Conservation (phyloP, 2,113 vertebrate species). For the Tenebrosternarchus preto region DNA sequence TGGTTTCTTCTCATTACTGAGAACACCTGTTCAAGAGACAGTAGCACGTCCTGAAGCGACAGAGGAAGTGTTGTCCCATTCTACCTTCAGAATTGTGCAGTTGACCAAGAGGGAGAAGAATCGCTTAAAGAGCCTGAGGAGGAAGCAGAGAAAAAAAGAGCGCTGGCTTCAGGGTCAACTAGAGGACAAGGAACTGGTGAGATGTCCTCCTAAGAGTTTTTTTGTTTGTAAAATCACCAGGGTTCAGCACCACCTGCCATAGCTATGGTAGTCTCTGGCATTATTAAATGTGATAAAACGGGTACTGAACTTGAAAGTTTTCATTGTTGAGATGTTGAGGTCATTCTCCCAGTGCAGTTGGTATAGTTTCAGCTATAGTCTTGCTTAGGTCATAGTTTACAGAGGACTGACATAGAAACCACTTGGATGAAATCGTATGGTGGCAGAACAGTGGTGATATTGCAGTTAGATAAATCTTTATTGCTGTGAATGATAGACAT, state of each 20-base stretch:
- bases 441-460: too few relatives aligned
- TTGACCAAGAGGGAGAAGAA: slow-evolving; percentile 80
- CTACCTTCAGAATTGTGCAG: slow-evolving; percentile 44
- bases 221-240: too few relatives aligned
- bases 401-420: too few relatives aligned
- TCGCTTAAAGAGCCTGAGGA: slow-evolving; percentile 78
- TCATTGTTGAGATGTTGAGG: too few relatives aligned
- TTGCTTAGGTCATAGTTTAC: too few relatives aligned
- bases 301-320: too few relatives aligned
- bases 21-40: neutral
- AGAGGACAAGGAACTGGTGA: slow-evolving; percentile 67
- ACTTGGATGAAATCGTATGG: too few relatives aligned
- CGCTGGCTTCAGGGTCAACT: slow-evolving; percentile 72
- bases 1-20: neutral
- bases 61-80: slow-evolving; percentile 18
- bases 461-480: too few relatives aligned
- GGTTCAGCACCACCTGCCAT: neutral
- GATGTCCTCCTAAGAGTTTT: neutral
- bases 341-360: too few relatives aligned
- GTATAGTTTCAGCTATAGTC: too few relatives aligned
- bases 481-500: too few relatives aligned
- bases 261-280: neutral
- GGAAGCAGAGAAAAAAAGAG: slow-evolving; percentile 79
- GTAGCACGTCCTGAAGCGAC: neutral
- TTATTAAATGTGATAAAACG: neutral